Conservation (phyloP, 2,797 vertebrate genomes). For the Clarias laeviceps region DNA sequence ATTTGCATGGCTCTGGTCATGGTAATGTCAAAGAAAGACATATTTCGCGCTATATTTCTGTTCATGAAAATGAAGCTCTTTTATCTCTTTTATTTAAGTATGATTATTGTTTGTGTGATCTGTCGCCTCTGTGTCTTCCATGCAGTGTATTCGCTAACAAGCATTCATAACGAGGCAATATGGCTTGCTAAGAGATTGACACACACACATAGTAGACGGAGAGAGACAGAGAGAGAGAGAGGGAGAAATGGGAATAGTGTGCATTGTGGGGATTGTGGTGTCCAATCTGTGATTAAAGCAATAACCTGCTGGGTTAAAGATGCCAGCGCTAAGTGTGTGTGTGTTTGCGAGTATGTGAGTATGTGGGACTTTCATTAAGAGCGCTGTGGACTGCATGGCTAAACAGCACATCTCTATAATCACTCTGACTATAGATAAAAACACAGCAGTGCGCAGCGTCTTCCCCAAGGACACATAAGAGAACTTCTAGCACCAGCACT, state of each 20-base stretch:
- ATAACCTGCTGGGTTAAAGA: constrained; percentile 43
- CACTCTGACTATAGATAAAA: constrained; percentile 72
- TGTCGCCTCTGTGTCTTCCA: constrained; percentile 1
- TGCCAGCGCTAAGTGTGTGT: constrained; percentile 59
- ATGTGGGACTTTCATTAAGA: constrained; percentile 54
- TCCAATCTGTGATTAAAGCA: constrained; percentile 51
- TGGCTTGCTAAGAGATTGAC: neutral
- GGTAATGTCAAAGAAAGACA: neutral
- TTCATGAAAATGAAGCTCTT: neutral
- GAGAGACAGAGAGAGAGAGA: neutral
- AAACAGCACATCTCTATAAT: constrained; percentile 73
- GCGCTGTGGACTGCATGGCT: constrained; percentile 51
- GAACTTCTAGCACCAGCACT: constrained; percentile 62
- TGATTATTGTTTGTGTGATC: constrained; percentile 12
- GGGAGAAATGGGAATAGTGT: constrained; percentile 37
- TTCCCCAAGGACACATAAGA: constrained; percentile 74
- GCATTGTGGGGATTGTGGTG: constrained; percentile 36
- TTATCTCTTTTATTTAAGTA: neutral
- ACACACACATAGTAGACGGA: neutral
- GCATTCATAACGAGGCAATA: constrained; percentile 22
- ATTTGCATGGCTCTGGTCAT: neutral
- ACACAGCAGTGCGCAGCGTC: constrained; percentile 64
- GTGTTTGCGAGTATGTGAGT: constrained; percentile 44
- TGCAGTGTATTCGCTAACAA: constrained; percentile 20
- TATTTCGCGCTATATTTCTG: neutral